phyloP scores from a whole-genome alignment of 2,888 invertebrate species.

The Neoascia interrupta region DNA sequence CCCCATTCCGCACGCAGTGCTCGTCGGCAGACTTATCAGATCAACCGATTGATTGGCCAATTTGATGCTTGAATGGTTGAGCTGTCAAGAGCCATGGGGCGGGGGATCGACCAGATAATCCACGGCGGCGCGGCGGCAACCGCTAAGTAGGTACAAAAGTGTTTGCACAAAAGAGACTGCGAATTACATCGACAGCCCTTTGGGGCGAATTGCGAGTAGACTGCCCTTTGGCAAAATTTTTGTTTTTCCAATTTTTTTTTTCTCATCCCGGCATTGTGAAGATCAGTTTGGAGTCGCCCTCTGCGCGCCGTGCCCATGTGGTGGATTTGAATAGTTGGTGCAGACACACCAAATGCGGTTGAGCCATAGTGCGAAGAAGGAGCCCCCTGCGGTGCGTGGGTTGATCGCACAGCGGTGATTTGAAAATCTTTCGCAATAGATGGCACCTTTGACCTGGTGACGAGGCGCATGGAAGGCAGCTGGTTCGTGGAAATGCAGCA shows the following conservation, averaged over 20 bases:
- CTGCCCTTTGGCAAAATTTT: constrained; percentile 19
- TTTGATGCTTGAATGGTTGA: constrained; percentile 64
- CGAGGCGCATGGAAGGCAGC: constrained; percentile 29
- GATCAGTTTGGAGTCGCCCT: constrained; percentile 34
- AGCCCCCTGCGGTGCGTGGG: constrained; percentile 63
- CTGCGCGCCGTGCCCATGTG: constrained; percentile 46
- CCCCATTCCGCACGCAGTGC: background rate
- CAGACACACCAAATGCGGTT: constrained; percentile 2
- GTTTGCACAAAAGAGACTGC: constrained; percentile 54
- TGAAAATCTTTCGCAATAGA: constrained; percentile 65
- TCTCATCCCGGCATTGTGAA: constrained; percentile 37
- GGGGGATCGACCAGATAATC: constrained; percentile 26
- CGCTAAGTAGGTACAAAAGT: constrained; percentile 57
- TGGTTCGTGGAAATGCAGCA: constrained; percentile 21
- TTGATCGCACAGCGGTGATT: constrained; percentile 50
- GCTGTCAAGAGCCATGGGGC: constrained; percentile 51
- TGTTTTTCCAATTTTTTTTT: constrained; percentile 1
- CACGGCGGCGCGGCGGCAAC: constrained; percentile 27
- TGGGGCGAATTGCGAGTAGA: constrained; percentile 18
- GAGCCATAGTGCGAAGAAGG: constrained; percentile 22
- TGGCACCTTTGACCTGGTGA: constrained; percentile 64
- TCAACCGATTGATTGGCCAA: constrained; percentile 68
- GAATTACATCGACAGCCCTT: constrained; percentile 53
- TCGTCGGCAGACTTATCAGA: constrained; percentile 52
- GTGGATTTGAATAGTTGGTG: constrained; percentile 35